These are phyloP conservation scores for Sipunculus nudus DNA, from an alignment of 2,888 invertebrate species.

Conservation along the genomic window DNA sequence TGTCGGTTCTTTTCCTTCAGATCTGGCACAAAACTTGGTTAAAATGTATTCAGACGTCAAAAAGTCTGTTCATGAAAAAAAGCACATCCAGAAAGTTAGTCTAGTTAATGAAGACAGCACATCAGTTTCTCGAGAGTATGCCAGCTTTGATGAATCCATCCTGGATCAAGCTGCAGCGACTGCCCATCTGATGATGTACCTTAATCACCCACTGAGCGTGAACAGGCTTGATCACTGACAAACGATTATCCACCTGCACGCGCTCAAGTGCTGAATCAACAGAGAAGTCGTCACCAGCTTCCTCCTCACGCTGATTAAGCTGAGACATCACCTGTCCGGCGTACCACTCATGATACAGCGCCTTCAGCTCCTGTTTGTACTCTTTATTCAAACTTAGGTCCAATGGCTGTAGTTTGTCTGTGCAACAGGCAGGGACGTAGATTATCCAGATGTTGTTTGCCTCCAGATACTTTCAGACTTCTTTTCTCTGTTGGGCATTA, in stretches of 20 bases:
- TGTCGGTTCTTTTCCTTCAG: too few species aligned
- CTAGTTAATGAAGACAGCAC: too few species aligned
- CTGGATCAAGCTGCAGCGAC: not conserved
- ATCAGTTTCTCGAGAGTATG: too few species aligned
- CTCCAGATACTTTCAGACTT: conserved; percentile 2
- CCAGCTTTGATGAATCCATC: conserved; percentile 5
- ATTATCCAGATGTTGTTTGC: conserved; percentile 11
- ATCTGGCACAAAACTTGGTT: too few species aligned
- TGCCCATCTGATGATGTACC: not conserved
- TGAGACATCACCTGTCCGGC: not conserved
- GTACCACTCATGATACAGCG: conserved; percentile 25
- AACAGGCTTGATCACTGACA: too few species aligned
- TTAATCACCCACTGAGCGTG: not conserved
- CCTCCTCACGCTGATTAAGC: too few species aligned
- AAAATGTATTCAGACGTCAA: too few species aligned
- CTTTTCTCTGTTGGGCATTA: conserved; percentile 1
- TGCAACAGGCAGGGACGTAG: conserved; percentile 34
- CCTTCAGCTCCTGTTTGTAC: conserved; percentile 24
- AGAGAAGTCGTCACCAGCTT: too few species aligned
- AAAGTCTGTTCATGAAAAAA: too few species aligned
- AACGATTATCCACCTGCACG: too few species aligned
- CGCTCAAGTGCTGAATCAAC: too few species aligned
- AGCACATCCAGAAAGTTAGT: too few species aligned
- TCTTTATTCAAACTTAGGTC: conserved; percentile 30
- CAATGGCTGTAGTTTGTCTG: conserved; percentile 34